Base-by-base conservation (phyloP, 2,797 vertebrate species). In the Petrocephalus sullivani region DNA sequence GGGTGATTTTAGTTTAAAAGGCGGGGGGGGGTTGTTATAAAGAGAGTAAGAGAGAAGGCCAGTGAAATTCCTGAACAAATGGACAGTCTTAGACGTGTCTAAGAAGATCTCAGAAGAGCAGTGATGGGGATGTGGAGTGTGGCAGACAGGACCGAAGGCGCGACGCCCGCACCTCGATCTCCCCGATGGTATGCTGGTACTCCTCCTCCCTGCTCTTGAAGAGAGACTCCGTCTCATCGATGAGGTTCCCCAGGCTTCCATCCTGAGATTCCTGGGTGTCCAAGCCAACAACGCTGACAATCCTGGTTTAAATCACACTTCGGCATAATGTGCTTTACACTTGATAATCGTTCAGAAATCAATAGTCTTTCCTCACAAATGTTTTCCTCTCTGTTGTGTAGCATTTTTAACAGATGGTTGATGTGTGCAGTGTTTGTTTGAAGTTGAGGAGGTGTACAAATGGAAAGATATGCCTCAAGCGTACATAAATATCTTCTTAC, bases 121-220 rank as follows among this genome's bases (percentile, higher is more conserved):
- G 46, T 10, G 14, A 54, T 12, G 49, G 1, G 51, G 41, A 28
- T 54, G 81, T 23, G 6, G 37, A 51, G 33, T 6, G 28, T 67
- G 64, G 14, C 75, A 9, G 46, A 21, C 16, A 7, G 78, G 1
- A 0, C 37, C 41, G 49, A 49, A 19, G 14, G 2, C 2, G 41
- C 16, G 75, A n/a, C 16, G 1, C 41, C 33, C 93, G 94, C 92
- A 99, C 98, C 98, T 99, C 98, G 0, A 99, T 99, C 95, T 99
- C 96, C 53, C 96, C 98, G 56, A 99, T 99, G 14, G 97, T 98
- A 86, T 99, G 96, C 93, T 99, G 98, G 93, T 99, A 99, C 89
- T 99, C 98, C 91, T 98, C 96, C 94, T 99, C 98, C 93, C 98
- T 96, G 2, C 95, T 98, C 95, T 98, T 98, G 94, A 99, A 98